phyloP scores from a whole-genome alignment of 2,888 invertebrate genomes.

The Metellina segmentata region DNA sequence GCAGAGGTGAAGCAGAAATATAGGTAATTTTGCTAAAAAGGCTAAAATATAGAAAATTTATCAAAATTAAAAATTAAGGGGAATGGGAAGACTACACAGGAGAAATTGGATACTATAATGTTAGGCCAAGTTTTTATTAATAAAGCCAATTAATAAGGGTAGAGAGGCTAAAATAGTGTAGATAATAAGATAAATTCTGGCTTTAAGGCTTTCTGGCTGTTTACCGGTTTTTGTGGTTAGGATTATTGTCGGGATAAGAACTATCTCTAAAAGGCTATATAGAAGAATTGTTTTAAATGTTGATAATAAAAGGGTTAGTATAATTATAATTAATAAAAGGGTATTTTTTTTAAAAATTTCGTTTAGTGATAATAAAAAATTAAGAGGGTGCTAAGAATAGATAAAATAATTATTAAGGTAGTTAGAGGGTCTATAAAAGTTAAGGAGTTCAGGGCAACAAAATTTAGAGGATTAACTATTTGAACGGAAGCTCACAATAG shows the following conservation, averaged over 20 bases:
- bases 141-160: conserved; percentile 4
- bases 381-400: not conserved
- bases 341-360: not conserved
- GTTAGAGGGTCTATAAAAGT: not conserved
- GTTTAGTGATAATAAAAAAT: not conserved
- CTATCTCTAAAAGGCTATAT: conserved; percentile 34
- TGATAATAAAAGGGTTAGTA: not conserved
- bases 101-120: not conserved
- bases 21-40: conserved; percentile 42
- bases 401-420: not conserved
- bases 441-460: not conserved
- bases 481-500: not conserved
- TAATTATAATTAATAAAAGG: not conserved
- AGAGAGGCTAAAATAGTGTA: conserved; percentile 9
- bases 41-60: too few relatives aligned
- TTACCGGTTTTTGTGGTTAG: not conserved
- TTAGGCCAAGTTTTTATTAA: not conserved
- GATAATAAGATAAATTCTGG: conserved; percentile 31
- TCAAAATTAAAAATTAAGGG: not conserved
- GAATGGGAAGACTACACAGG: not conserved
- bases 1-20: conserved; percentile 32
- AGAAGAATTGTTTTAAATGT: not conserved
- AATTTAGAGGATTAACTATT: not conserved
- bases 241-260: conserved; percentile 18
- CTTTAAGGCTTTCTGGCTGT: conserved; percentile 31